Evolutionary conservation across 2,113 vertebrate genomes (phyloP).

Genomic region (Ploceus nigricollis): DNA sequence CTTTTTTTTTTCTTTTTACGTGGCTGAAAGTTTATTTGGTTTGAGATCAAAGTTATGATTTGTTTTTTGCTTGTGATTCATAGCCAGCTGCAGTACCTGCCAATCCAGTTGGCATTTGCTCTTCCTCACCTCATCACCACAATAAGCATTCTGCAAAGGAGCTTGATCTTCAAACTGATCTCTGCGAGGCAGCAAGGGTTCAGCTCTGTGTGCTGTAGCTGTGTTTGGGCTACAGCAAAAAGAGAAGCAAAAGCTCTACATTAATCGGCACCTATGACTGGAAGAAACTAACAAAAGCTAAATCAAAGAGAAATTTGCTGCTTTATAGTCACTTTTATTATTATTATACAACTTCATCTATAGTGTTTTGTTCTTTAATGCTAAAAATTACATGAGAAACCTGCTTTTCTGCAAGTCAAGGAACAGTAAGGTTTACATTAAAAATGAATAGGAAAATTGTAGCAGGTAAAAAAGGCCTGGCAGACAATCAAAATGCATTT

Average conservation of each 20-base stretch:
- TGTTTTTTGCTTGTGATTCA: not conserved
- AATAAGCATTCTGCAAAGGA: not conserved
- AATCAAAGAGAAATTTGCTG: not conserved
- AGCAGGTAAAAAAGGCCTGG: not conserved
- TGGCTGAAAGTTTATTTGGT: not conserved
- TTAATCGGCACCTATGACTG: not conserved
- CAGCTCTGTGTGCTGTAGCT: not conserved
- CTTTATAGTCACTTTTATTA: not conserved
- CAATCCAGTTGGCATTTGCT: not conserved
- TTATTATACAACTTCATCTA: not conserved
- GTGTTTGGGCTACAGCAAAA: not conserved
- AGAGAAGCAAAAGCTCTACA: not conserved
- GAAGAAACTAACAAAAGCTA: not conserved
- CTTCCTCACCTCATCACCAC: not conserved
- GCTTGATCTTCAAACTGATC: not conserved
- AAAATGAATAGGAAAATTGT: conserved; percentile 12
- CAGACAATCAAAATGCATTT: conserved; percentile 10
- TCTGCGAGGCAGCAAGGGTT: not conserved
- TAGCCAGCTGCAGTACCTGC: not conserved
- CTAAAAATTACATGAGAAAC: conserved; percentile 17
- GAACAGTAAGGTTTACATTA: not conserved
- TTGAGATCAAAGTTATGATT: not conserved
- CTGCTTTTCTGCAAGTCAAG: not conserved
- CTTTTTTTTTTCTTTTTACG: not conserved
- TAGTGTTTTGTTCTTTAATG: not conserved